phyloP scores from a whole-genome alignment of 2,797 vertebrate species.

The Artibeus jamaicensis region DNA sequence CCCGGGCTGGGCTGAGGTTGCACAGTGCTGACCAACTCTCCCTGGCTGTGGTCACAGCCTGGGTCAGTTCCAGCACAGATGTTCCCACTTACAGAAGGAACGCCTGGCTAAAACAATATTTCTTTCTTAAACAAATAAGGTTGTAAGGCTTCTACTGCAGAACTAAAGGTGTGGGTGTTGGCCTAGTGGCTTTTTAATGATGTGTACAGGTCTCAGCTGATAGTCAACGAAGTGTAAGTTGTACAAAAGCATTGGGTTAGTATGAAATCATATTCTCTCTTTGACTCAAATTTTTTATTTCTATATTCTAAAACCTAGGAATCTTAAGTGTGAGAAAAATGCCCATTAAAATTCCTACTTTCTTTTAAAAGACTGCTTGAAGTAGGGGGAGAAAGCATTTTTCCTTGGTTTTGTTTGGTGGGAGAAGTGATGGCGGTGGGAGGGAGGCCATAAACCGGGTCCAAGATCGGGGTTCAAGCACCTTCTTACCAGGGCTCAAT shows the following conservation, averaged over 20 bases:
- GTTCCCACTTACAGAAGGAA: neutral
- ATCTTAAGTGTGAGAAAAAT: neutral
- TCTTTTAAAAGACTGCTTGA: neutral
- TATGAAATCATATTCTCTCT: neutral
- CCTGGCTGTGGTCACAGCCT: neutral
- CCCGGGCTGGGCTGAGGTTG: fast-evolving
- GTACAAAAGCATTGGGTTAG: neutral
- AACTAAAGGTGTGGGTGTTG: neutral
- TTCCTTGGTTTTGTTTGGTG: neutral
- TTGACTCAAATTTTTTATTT: neutral
- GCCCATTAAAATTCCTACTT: neutral
- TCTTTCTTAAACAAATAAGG: neutral
- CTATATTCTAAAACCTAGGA: neutral
- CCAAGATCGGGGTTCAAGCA: neutral
- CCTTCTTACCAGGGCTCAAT: neutral
- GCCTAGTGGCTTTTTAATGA: slow-evolving; percentile 31
- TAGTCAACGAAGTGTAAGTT: neutral
- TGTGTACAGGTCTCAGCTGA: neutral
- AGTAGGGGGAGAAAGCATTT: neutral
- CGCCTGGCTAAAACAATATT: neutral
- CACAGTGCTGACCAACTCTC: neutral
- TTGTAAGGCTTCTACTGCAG: neutral
- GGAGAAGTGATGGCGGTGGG: neutral
- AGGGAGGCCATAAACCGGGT: neutral
- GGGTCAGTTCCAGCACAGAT: neutral